Percentiles rank a stretch among this genome's conserved stretches.
Conservation (phyloP, 2,888 invertebrate genomes). For the Ferrisia virgata region DNA sequence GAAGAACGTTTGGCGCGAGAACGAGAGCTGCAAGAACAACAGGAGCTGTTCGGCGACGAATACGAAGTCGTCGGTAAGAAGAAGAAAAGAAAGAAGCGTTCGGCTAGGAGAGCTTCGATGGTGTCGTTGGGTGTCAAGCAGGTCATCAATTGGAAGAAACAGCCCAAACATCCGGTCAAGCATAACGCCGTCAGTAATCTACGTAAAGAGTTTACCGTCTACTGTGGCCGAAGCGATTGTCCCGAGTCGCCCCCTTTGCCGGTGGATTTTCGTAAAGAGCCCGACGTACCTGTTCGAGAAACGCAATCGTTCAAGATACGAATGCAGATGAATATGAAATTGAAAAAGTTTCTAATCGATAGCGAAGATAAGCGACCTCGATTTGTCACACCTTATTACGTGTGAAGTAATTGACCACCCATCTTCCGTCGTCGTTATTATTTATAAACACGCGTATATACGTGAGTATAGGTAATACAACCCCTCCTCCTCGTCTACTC, state of each 20-base stretch:
- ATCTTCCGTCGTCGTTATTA: neutral
- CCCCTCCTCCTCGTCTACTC: too few relatives aligned
- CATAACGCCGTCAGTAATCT: neutral
- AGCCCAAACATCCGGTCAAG: slow-evolving; percentile 3
- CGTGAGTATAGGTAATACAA: neutral
- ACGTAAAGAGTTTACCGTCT: neutral
- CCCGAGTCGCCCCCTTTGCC: neutral
- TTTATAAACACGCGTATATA: neutral
- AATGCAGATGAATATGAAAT: neutral
- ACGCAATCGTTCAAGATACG: neutral
- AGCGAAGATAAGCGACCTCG: slow-evolving; percentile 21
- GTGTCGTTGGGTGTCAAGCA: slow-evolving; percentile 36
- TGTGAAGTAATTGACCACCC: neutral
- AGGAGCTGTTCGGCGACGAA: slow-evolving; percentile 37
- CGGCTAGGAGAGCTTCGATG: slow-evolving; percentile 34
- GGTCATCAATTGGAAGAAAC: slow-evolving; percentile 32
- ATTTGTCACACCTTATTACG: slow-evolving; percentile 11
- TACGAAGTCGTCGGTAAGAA: slow-evolving; percentile 37
- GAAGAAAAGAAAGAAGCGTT: slow-evolving; percentile 29
- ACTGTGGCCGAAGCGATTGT: neutral
- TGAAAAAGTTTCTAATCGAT: neutral
- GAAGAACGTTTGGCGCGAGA: slow-evolving; percentile 13
- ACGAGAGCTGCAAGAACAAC: slow-evolving; percentile 33
- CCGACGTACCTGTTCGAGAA: neutral
- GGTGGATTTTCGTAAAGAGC: slow-evolving; percentile 1